Percentiles rank a stretch among this genome's conserved stretches.
phyloP scores from a whole-genome alignment of 2,797 vertebrate species.

The Crocodylus rhombifer region DNA sequence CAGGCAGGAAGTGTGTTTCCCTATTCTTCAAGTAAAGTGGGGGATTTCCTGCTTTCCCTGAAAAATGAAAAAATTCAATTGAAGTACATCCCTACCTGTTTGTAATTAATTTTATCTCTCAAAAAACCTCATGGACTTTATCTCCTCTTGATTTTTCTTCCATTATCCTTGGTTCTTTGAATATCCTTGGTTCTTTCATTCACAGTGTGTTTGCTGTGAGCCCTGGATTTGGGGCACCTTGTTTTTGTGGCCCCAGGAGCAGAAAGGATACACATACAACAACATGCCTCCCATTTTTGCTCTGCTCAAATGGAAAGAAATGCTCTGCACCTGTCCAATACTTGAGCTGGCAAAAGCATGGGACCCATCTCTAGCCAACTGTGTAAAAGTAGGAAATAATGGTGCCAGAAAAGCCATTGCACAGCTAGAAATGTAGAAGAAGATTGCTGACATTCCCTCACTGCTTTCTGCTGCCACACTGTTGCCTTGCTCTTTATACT shows the following conservation, averaged over 20 bases:
- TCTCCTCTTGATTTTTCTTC: neutral
- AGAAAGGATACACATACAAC: neutral
- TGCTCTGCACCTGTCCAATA: neutral
- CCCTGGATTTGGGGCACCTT: neutral
- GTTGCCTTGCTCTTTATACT: neutral
- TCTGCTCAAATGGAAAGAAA: neutral
- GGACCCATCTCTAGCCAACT: neutral
- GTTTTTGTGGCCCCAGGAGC: neutral
- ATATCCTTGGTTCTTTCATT: neutral
- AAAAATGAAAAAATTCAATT: too few species aligned
- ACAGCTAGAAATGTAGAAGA: neutral
- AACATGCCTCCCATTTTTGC: neutral
- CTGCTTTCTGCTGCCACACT: neutral
- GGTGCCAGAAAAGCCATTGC: neutral
- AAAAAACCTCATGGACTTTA: neutral
- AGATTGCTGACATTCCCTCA: fast-evolving
- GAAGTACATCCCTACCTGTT: too few species aligned
- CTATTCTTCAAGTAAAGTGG: too few species aligned
- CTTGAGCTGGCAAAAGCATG: neutral
- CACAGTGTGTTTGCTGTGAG: neutral
- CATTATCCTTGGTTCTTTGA: neutral
- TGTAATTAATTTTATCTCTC: neutral
- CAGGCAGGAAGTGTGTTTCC: too few species aligned
- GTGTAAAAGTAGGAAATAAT: neutral
- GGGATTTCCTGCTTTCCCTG: too few species aligned